Base-by-base conservation (phyloP, 2,888 invertebrate genomes). In the Cantharis flavilabris region DNA sequence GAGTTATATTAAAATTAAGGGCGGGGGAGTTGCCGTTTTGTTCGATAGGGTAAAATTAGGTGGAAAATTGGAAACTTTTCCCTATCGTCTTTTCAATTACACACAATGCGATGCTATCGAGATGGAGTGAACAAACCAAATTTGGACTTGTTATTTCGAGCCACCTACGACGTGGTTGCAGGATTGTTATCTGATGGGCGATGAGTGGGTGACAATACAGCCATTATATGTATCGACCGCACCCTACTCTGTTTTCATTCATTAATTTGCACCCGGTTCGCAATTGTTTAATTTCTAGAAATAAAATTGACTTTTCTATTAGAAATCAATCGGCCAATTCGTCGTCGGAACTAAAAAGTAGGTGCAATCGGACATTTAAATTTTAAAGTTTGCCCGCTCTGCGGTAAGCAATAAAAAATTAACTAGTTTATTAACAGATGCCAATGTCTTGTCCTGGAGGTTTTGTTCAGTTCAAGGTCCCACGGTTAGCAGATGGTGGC, bases 401-500 rank as follows among this genome's bases (percentile, higher is more conserved):
- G 49, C 49, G 49, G 49, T 49, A 49, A n/a, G n/a, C 49, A 49
- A 49, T n/a, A 49, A 49, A 49, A 49, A 49, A 49, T 49, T 49
- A n/a, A 49, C n/a, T 49, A n/a, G 49, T 49, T 23, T 10, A 33
- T 16, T 73, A 73, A 69, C 70, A 65, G 76, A 77, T 76, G 79
- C 77, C 79, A 80, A 77, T 75, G 77, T 76, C 79, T 80, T 74
- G 64, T 76, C 76, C 74, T 75, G 69, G 76, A 79, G 72, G 78
- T 78, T 75, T 67, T 75, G 73, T 74, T 77, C 76, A 70, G 78
- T 79, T 79, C 81, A 81, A 81, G 81, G 81, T 79, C 81, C 71
- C 70, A 74, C 80, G 81, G 76, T 77, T 76, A 67, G 79, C 81
- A 81, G 81, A 78, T 81, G 81, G 77, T 78, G 80, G 78, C 79